These are phyloP conservation scores for Motacilla tschutschensis DNA, from an alignment of 2,113 vertebrate species.

Conservation along the genomic window DNA sequence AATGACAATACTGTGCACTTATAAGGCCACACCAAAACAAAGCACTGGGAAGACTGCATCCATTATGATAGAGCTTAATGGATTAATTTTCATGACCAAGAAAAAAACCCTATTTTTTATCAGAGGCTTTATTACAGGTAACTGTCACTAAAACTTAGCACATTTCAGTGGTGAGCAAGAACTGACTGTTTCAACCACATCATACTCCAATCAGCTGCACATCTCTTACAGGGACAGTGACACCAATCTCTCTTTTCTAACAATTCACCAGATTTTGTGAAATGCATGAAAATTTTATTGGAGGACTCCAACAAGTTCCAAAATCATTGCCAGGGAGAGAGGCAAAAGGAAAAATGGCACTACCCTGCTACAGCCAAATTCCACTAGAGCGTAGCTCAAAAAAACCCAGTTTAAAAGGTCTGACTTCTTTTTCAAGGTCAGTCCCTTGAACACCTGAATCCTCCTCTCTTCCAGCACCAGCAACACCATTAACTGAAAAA, in stretches of 20 bases:
- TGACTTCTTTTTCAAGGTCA: not conserved
- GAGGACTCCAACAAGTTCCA: not conserved
- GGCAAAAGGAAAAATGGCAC: not conserved
- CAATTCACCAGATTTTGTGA: not conserved
- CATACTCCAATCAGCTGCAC: not conserved
- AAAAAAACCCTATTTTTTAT: not conserved
- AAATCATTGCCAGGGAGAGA: not conserved
- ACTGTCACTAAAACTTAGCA: not conserved
- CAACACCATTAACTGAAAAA: not conserved
- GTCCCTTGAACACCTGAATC: not conserved
- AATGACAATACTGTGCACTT: not conserved
- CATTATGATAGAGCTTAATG: not conserved
- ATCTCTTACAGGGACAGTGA: not conserved
- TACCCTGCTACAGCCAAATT: not conserved
- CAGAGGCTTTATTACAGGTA: not conserved
- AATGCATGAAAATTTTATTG: not conserved
- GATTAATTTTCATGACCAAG: not conserved
- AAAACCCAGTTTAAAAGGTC: not conserved
- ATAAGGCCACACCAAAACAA: not conserved
- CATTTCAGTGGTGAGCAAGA: not conserved
- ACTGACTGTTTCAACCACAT: not conserved
- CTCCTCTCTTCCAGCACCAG: not conserved
- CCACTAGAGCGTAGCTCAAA: not conserved
- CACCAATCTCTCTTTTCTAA: not conserved
- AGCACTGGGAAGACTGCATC: not conserved